Evolutionary conservation across 2,797 vertebrate genomes (phyloP), one percentile per base, ranked within the genome.

Genomic region (Huso huso): DNA sequence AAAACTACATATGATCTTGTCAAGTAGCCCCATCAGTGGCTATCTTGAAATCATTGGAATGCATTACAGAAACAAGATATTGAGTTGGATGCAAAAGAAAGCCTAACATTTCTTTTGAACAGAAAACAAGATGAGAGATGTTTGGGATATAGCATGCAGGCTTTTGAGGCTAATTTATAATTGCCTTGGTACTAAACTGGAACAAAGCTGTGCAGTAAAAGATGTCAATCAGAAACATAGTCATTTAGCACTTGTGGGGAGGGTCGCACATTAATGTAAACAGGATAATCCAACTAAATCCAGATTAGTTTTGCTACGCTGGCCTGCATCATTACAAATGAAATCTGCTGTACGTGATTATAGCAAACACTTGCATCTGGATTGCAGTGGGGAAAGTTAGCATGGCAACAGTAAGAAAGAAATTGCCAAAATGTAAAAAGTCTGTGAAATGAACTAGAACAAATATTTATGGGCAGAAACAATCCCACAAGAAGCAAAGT

Each of bases 201-300:
- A 71, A 70, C 65, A 75, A 74, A 72, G 18, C 58, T 58, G 55
- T 59, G 63, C 7, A 13, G 66, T 55, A 61, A 37, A 69, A 72
- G 49, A 51, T 64, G 51, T 55, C 69, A 57, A 70, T 55, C 53
- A 71, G 57, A 69, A 71, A 66, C 8, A 4, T 37, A 15, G 2
- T 61, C 49, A 49, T 57, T 69, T 63, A 69, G 37, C 72, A 63
- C 69, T 23, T 48, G 4, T 23, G 55, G 52, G 64, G 48, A 48
- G n/a, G 65, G 63, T 68, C 49, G 55, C 52, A 71, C 66, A 72
- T 69, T 70, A 72, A 68, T 71, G 68, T 71, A 73, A 75, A 74
- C 68, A 69, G 75, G 69, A 71, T 75, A 74, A 75, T 79, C 70
- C 72, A 66, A 55, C 53, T 71, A 71, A 71, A 67, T 60, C 71